Evolutionary conservation across 2,888 invertebrate species (phyloP).

Genomic region (Cylindroiulus punctatus): DNA sequence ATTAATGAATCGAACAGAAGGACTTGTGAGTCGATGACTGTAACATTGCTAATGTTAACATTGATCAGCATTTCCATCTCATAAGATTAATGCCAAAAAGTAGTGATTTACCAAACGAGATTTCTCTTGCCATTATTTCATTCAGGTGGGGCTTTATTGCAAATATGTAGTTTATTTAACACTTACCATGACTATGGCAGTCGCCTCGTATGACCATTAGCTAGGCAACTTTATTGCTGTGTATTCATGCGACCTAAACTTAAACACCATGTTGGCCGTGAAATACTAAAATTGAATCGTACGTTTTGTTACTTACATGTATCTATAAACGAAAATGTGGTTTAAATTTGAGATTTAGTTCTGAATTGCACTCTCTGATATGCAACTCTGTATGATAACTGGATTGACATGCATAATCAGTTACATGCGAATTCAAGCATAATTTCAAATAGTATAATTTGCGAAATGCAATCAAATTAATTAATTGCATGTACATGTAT

Average conservation of each 20-base stretch:
- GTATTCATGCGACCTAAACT: background rate
- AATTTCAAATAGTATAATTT: background rate
- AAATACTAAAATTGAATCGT: background rate
- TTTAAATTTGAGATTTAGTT: background rate
- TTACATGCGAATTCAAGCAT: background rate
- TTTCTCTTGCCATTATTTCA: constrained; percentile 33
- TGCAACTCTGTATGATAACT: background rate
- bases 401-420: background rate
- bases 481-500: too few relatives aligned
- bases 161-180: background rate
- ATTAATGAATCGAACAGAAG: background rate
- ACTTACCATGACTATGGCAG: background rate
- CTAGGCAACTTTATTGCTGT: background rate
- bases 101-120: constrained; percentile 37
- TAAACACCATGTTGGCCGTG: background rate
- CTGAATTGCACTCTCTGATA: background rate
- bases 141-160: constrained; percentile 23
- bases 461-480: too few relatives aligned
- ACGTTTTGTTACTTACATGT: background rate
- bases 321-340: background rate
- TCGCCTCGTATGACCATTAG: background rate
- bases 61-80: constrained; percentile 34
- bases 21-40: background rate
- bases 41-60: background rate
- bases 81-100: constrained; percentile 34